Evolutionary conservation across 2,113 vertebrate species (phyloP).

Genomic region (Hiodon alosoides): DNA sequence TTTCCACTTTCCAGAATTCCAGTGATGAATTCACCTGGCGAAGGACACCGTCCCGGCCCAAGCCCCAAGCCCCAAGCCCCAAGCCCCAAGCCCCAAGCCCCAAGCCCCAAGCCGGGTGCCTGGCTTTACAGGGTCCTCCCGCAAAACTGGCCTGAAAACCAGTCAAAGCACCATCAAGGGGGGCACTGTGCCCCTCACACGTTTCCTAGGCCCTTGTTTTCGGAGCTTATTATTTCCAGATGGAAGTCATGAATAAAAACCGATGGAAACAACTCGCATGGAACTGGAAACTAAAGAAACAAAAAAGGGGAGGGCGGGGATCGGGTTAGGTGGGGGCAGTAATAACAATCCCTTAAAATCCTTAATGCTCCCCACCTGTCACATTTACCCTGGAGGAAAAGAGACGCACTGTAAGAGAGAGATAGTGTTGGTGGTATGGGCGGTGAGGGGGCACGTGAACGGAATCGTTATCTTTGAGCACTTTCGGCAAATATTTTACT

Average conservation of each 20-base stretch:
- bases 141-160: background rate
- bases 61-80: background rate
- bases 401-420: slow-evolving; percentile 43
- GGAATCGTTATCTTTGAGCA: slow-evolving; percentile 19
- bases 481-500: background rate
- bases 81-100: background rate
- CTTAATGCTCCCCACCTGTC: slow-evolving; percentile 42
- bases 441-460: background rate
- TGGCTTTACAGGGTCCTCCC: background rate
- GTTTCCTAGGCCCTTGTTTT: slow-evolving; percentile 59
- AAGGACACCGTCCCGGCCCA: background rate
- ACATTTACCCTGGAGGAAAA: slow-evolving; percentile 49
- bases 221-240: slow-evolving; percentile 72
- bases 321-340: slow-evolving; percentile 26
- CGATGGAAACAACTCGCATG: slow-evolving; percentile 60
- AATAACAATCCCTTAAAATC: slow-evolving; percentile 38
- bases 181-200: slow-evolving; percentile 1
- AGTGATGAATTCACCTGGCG: too few species aligned
- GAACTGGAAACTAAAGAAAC: slow-evolving; percentile 73
- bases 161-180: background rate
- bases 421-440: background rate
- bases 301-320: slow-evolving; percentile 29
- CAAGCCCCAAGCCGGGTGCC: background rate
- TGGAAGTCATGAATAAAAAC: slow-evolving; percentile 67
- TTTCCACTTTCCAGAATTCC: too few species aligned